Percentiles rank a stretch among this genome's conserved stretches.
These are phyloP conservation scores for Brachyptera putata DNA, from an alignment of 2,888 invertebrate genomes.

Conservation along the genomic window DNA sequence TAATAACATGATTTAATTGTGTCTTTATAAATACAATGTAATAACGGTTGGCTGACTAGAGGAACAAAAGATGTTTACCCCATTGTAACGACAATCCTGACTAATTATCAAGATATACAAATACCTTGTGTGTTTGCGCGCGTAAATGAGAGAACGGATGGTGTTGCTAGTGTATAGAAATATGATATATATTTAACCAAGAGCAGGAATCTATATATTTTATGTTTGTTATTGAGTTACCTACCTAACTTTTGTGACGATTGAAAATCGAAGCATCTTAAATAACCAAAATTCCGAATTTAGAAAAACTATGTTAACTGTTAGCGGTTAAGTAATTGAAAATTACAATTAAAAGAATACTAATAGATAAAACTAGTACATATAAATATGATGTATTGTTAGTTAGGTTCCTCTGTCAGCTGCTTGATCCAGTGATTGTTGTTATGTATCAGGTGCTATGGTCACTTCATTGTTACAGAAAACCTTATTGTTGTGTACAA, in stretches of 20 bases:
- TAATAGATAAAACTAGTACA: constrained; percentile 28
- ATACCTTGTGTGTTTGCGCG: not conserved
- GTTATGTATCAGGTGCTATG: constrained; percentile 35
- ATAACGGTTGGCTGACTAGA: constrained; percentile 33
- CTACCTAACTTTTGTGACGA: constrained; percentile 30
- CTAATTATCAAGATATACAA: constrained; percentile 17
- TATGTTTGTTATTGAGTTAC: constrained; percentile 34
- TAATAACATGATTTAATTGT: constrained; percentile 30
- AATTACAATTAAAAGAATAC: constrained; percentile 10
- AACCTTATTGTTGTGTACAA: constrained; percentile 35
- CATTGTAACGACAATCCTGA: constrained; percentile 33
- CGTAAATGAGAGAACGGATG: not conserved
- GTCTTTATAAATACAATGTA: constrained; percentile 33
- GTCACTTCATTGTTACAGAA: constrained; percentile 34
- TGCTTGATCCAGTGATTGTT: constrained; percentile 34
- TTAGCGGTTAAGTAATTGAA: constrained; percentile 2
- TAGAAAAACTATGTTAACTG: constrained; percentile 17
- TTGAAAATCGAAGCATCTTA: constrained; percentile 32
- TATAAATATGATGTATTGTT: constrained; percentile 27
- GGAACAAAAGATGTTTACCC: constrained; percentile 28
- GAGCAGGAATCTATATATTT: constrained; percentile 32
- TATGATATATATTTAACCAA: constrained; percentile 30
- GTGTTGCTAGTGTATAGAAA: constrained; percentile 23
- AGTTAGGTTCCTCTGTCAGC: constrained; percentile 34
- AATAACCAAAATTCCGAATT: constrained; percentile 18